Evolutionary conservation across 2,888 invertebrate species (phyloP), one percentile per base, ranked within the genome.

Genomic region (Andricus curvator): DNA sequence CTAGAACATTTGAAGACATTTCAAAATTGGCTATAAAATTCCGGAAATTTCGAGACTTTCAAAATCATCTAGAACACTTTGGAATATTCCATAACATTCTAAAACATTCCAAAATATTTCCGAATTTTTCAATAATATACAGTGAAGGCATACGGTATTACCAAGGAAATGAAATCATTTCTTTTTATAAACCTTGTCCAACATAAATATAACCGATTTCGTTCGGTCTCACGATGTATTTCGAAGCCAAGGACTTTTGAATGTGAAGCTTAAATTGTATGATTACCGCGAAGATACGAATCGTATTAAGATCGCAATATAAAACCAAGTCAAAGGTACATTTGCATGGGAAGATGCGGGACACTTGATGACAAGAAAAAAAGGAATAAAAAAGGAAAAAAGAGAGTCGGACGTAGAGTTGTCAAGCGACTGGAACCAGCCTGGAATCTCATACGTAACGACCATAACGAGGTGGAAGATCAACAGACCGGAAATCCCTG

Each of bases 401-500:
- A 77, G 15, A 44, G 48, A 44, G 13, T 64, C 1, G 48, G 41
- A 62, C n/a, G 81, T 80, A 78, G 78, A 78, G 84, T 86, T 83
- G 78, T 85, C 85, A 85, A 88, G 88, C 88, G 86, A 86, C 85
- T 88, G 88, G 89, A 89, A 89, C 88, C 88, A 77, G 86, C 85
- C 82, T 85, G 86, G 88, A 89, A 88, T 88, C 86, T 87, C 80
- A 78, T 76, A 78, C 74, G 80, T 78, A 78, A 80, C 44, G 37
- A 76, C 78, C 60, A 65, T 48, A 65, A 86, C 84, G 81, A 85
- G 84, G 82, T 84, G 84, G 83, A 81, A 83, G 85, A 84, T 83
- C 86, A 84, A 68, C 79, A 82, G 85, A 86, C 83, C 85, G 85
- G 85, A 86, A 85, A 85, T 84, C 79, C 66, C 78, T 65, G 41